phyloP scores from a whole-genome alignment of 2,888 invertebrate genomes.

The Mongoloraphidia duomilia region DNA sequence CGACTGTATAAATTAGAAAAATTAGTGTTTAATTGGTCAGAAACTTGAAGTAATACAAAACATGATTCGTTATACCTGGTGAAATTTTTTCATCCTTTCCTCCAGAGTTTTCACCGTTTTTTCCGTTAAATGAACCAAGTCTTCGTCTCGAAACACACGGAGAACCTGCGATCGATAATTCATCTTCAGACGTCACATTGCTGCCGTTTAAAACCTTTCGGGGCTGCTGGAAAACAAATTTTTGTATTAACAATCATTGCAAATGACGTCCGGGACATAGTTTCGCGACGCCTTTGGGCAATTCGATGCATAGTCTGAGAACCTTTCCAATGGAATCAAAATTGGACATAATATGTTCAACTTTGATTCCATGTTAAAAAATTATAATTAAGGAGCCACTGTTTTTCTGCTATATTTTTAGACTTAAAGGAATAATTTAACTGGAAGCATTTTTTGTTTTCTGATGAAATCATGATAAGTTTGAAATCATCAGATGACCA shows the following conservation, averaged over 20 bases:
- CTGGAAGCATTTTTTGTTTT: no score
- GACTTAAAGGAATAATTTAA: no score
- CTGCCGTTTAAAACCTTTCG: slow-evolving; percentile 29
- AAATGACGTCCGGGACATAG: neutral
- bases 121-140: slow-evolving; percentile 50
- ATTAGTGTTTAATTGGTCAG: no score
- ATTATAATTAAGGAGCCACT: no score
- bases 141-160: slow-evolving; percentile 51
- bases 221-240: slow-evolving; percentile 13
- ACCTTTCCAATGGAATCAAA: no score
- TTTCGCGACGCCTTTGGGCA: neutral
- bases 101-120: slow-evolving; percentile 19
- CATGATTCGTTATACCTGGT: slow-evolving; percentile 28
- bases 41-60: no score
- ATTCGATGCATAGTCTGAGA: no score
- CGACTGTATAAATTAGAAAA: neutral
- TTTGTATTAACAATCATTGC: neutral
- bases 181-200: slow-evolving; percentile 45
- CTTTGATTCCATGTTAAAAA: no score
- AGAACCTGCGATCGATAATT: slow-evolving; percentile 44
- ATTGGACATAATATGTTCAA: no score
- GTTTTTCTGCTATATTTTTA: no score
- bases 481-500: no score
- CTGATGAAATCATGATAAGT: no score
- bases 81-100: slow-evolving; percentile 37